A percentile compares a stretch with the other conserved stretches of the same genome.
These are phyloP conservation scores for Laticauda laticaudata DNA, from an alignment of 2,113 vertebrate genomes.

Conservation along the genomic window DNA sequence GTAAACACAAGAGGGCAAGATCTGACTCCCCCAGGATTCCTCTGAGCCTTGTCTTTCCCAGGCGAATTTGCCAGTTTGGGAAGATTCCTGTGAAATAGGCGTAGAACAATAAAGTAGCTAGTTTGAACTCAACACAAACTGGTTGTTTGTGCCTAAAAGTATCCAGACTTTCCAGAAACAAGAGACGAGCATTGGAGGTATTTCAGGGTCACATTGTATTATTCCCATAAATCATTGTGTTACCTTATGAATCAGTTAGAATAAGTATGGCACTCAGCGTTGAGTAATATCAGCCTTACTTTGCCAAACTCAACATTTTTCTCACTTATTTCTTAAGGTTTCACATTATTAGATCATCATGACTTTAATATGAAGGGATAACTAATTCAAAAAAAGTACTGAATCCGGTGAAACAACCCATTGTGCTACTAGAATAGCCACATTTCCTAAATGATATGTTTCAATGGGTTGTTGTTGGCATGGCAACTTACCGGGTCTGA, in stretches of 20 bases:
- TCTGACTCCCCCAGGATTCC: not conserved
- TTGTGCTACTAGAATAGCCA: conserved; percentile 46
- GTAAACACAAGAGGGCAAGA: not conserved
- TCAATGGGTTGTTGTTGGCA: conserved; percentile 55
- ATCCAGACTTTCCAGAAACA: conserved; percentile 28
- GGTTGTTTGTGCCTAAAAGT: not conserved
- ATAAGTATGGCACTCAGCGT: not conserved
- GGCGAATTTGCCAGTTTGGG: not conserved
- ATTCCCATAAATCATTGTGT: not conserved
- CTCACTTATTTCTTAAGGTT: not conserved
- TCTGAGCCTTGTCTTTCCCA: not conserved
- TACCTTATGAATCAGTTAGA: conserved; percentile 1
- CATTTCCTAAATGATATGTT: conserved; percentile 55
- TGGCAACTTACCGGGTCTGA: conserved; percentile 61
- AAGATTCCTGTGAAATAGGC: not conserved
- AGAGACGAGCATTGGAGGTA: conserved; percentile 2
- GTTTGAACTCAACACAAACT: not conserved
- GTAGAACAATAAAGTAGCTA: not conserved
- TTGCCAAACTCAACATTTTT: not conserved
- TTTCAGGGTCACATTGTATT: conserved; percentile 7
- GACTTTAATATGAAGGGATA: not conserved
- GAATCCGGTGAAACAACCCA: conserved; percentile 53
- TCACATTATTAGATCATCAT: fast-evolving
- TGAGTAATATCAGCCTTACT: not conserved
- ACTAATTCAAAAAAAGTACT: not conserved